Evolutionary conservation across 2,797 vertebrate genomes (phyloP).

Genomic region (Sebastes oblongus): DNA sequence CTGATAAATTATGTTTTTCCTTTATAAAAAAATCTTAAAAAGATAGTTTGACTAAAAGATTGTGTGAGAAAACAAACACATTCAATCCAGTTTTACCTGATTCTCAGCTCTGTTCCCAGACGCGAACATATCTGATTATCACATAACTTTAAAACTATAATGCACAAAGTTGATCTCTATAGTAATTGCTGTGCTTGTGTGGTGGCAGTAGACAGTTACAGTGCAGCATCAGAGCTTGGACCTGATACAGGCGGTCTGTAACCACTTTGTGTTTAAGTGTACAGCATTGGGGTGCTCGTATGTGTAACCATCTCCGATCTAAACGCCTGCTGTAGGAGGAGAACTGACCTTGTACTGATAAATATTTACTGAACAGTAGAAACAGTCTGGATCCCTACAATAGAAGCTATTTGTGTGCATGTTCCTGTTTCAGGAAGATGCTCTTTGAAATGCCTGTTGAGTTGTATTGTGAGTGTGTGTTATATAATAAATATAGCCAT

Average conservation of each 20-base stretch:
- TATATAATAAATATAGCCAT: conserved; percentile 43
- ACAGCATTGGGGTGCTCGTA: conserved; percentile 15
- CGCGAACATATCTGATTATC: conserved; percentile 24
- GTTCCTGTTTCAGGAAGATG: conserved; percentile 35
- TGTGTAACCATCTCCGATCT: conserved; percentile 25
- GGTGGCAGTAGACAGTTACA: conserved; percentile 22
- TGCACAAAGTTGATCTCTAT: conserved; percentile 59
- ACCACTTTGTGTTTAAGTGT: conserved; percentile 16
- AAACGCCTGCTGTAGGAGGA: conserved; percentile 30
- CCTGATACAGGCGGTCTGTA: conserved; percentile 22
- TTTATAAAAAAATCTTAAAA: neutral
- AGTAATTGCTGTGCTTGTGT: conserved; percentile 58
- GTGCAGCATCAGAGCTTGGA: conserved; percentile 12
- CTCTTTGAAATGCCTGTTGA: conserved; percentile 51
- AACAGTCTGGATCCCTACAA: conserved; percentile 51
- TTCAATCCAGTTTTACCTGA: conserved; percentile 36
- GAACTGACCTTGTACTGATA: conserved; percentile 43
- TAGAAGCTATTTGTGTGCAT: conserved; percentile 27
- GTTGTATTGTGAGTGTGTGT: conserved; percentile 22
- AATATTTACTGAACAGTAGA: conserved; percentile 60
- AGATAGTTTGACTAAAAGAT: neutral
- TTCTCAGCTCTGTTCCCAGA: conserved; percentile 39
- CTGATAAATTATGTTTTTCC: conserved; percentile 3
- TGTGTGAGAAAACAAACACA: neutral
- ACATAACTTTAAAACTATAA: conserved; percentile 45